phyloP scores from a whole-genome alignment of 2,888 invertebrate genomes.

The Epirrhoe alternata region DNA sequence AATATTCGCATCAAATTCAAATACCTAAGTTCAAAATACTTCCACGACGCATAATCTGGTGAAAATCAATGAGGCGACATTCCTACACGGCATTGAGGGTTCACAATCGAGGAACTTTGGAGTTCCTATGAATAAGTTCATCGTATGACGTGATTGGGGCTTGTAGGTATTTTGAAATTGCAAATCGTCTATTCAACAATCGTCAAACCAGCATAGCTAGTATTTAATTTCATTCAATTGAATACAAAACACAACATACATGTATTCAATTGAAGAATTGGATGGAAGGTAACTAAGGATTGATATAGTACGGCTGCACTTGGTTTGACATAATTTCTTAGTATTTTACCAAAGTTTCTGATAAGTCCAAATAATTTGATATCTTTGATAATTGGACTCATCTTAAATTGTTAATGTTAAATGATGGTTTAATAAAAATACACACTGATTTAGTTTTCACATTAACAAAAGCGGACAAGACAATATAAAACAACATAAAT shows the following conservation, averaged over 20 bases:
- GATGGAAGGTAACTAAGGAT: too few relatives aligned
- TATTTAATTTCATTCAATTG: too few relatives aligned
- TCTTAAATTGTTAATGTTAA: conserved; percentile 35
- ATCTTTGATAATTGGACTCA: too few relatives aligned
- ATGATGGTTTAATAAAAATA: conserved; percentile 52
- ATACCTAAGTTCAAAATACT: conserved; percentile 71
- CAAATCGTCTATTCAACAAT: conserved; percentile 10
- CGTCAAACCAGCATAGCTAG: neutral
- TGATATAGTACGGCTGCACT: too few relatives aligned
- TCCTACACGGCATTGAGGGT: conserved; percentile 67
- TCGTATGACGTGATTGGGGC: conserved; percentile 55
- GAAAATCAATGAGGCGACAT: conserved; percentile 72
- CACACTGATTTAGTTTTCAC: conserved; percentile 76
- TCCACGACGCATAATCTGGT: conserved; percentile 72
- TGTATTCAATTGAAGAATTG: too few relatives aligned
- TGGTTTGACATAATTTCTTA: too few relatives aligned
- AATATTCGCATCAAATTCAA: conserved; percentile 70
- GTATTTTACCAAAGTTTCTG: too few relatives aligned
- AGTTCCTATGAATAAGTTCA: conserved; percentile 63
- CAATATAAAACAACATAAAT: conserved; percentile 77
- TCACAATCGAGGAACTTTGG: conserved; percentile 62
- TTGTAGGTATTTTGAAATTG: conserved; percentile 29
- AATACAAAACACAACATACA: too few relatives aligned
- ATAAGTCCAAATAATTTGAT: too few relatives aligned
- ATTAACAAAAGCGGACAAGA: conserved; percentile 81